These are phyloP conservation scores for Neoascia interrupta DNA, from an alignment of 2,888 invertebrate species.

Conservation along the genomic window DNA sequence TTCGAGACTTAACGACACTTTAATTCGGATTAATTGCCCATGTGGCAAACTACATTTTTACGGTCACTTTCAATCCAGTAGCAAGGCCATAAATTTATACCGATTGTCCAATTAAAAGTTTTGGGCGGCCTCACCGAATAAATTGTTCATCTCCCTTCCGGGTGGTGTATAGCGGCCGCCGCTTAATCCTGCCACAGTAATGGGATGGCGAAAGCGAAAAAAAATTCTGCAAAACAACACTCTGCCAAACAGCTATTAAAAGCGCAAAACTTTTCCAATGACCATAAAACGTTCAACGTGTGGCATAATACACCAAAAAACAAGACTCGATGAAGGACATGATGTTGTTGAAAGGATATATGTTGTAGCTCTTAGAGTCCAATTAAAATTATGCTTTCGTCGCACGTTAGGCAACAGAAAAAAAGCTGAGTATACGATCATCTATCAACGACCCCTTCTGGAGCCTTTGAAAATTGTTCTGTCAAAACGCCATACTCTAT, in stretches of 20 bases:
- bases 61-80: slow-evolving; percentile 39
- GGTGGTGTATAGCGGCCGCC: no score
- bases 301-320: slow-evolving; percentile 17
- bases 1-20: slow-evolving; percentile 33
- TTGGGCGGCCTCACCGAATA: slow-evolving; percentile 11
- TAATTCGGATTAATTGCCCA: slow-evolving; percentile 52
- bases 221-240: slow-evolving; percentile 15
- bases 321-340: neutral
- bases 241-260: slow-evolving; percentile 41
- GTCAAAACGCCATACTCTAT: slow-evolving; percentile 19
- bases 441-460: slow-evolving; percentile 40
- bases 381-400: slow-evolving; percentile 55
- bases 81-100: slow-evolving; percentile 47
- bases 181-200: slow-evolving; percentile 14
- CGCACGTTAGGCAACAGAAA: neutral
- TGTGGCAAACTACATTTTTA: slow-evolving; percentile 45
- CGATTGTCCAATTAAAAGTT: slow-evolving; percentile 52
- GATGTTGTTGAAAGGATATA: slow-evolving; percentile 28
- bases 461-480: slow-evolving; percentile 22
- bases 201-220: neutral
- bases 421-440: slow-evolving; percentile 38
- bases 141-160: no score
- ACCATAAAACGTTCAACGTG: slow-evolving; percentile 51
- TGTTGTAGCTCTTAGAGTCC: slow-evolving; percentile 46
- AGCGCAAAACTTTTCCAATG: slow-evolving; percentile 51